phyloP scores from a whole-genome alignment of 2,888 invertebrate genomes.

The Gasteruption jaculator region DNA sequence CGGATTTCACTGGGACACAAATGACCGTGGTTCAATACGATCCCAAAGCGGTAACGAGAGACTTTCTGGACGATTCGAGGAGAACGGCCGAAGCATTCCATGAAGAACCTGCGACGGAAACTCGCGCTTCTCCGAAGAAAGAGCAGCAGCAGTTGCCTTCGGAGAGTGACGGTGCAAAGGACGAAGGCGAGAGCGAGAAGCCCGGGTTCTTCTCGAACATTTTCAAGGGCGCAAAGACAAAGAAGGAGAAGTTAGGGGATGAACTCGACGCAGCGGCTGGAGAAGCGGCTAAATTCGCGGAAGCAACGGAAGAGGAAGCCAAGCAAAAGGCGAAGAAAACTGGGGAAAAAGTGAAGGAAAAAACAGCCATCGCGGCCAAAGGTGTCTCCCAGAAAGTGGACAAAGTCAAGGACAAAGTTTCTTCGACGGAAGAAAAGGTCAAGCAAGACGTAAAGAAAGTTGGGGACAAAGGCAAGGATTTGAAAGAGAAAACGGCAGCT shows the following conservation, averaged over 20 bases:
- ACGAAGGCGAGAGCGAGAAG: conserved; percentile 30
- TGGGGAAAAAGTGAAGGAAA: conserved; percentile 21
- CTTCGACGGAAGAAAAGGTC: conserved; percentile 21
- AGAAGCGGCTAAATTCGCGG: conserved; percentile 21
- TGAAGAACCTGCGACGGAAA: conserved; percentile 22
- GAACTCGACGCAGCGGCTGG: conserved; percentile 21
- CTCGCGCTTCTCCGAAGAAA: conserved; percentile 30
- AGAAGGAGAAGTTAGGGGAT: conserved; percentile 28
- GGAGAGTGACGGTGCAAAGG: conserved; percentile 22
- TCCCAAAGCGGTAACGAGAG: conserved; percentile 43
- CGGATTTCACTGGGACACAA: background rate
- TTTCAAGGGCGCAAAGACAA: conserved; percentile 35
- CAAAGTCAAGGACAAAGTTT: conserved; percentile 23
- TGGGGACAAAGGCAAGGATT: conserved; percentile 33
- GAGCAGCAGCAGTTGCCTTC: conserved; percentile 16
- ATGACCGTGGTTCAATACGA: conserved; percentile 22
- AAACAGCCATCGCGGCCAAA: conserved; percentile 22
- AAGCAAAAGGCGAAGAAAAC: conserved; percentile 21
- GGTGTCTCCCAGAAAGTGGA: conserved; percentile 20
- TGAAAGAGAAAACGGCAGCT: conserved; percentile 21
- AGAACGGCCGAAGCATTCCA: conserved; percentile 54
- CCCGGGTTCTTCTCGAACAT: conserved; percentile 36
- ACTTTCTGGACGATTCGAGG: conserved; percentile 47
- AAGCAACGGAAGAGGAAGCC: conserved; percentile 24
- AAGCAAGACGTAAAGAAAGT: conserved; percentile 31